Evolutionary conservation across 92 coral and sea anemone species (phyloP), one percentile per base, ranked within the genome.

Genomic region (Umimayanthus chanpuru): DNA sequence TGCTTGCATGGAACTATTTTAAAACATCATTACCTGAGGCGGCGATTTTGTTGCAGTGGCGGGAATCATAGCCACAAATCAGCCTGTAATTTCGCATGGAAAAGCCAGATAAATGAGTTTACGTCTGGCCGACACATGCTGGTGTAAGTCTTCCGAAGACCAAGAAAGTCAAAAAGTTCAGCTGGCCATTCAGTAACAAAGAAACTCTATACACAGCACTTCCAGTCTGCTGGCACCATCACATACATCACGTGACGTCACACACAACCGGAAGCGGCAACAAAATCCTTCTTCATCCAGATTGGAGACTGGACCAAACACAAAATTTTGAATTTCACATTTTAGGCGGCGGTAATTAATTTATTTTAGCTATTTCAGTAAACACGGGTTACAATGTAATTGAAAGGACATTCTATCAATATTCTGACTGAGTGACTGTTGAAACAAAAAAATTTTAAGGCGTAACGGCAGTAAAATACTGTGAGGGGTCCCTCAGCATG

Each of bases 1-100:
- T 81, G 79, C 58, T 70, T 77, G 25, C 88, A 68, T 44, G 53
- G 29, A 86, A 29, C 67, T 32, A 32, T 32, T 32, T 32, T 32
- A 32, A 32, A 89, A 81, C 30, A 49, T 30, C 84, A 90, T 87
- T 30, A 90, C 93, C 83, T 86, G 90, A 82, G 88, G 66, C 76
- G 93, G 90, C 55, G 93, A 87, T 76, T 87, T 81, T 14, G 79
- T 81, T 16, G 73, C 73, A 40, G 88, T 82, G 49, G 89, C 90
- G 53, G 90, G 80, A 67, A 79, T 90, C 90, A 90, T 90, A 28
- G 2, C 68, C 36, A 21, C 61, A 81, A 20, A 36, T 80, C 81
- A 47, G 77, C 65, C 43, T 73, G 88, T 67, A 30, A 39, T 44
- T 70, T 28, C 87, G 28, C 79, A 47, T 47, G 36, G 41, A 67